A percentile compares a stretch with the other conserved stretches of the same genome.
phyloP scores from a whole-genome alignment of 1,140 invertebrate species.

The Pseudomyrmex concolor region DNA sequence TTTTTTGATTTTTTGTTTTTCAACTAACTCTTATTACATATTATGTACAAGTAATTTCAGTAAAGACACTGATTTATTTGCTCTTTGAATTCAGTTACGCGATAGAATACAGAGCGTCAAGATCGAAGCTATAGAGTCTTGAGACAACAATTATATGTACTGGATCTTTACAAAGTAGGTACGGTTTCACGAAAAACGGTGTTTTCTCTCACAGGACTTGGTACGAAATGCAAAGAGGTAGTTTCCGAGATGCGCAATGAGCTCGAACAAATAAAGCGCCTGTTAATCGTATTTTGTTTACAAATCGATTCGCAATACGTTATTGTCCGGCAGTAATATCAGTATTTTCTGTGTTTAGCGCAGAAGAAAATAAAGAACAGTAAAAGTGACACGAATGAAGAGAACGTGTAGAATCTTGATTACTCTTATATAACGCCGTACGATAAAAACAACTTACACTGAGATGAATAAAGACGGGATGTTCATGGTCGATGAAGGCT shows the following conservation, averaged over 20 bases:
- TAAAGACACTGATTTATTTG: conserved; percentile 31
- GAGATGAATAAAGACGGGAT: background rate
- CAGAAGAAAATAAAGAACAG: background rate
- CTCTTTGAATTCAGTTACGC: conserved; percentile 10
- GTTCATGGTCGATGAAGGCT: conserved; percentile 5
- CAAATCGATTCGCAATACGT: conserved; percentile 46
- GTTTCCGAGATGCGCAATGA: conserved; percentile 18
- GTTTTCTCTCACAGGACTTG: background rate
- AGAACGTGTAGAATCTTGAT: background rate
- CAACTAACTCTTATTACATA: conserved; percentile 28
- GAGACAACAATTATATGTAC: background rate
- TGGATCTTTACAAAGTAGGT: background rate
- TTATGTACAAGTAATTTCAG: conserved; percentile 38
- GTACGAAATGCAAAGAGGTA: conserved; percentile 26
- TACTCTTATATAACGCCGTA: background rate
- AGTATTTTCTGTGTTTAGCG: conserved; percentile 39
- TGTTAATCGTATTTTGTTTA: conserved; percentile 17
- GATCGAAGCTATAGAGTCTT: background rate
- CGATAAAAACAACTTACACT: conserved; percentile 1
- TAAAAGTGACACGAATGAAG: background rate
- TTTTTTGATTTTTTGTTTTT: conserved; percentile 40
- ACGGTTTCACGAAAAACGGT: background rate
- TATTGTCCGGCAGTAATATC: conserved; percentile 72
- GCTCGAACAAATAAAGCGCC: conserved; percentile 19
- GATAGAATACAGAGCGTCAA: conserved; percentile 4